Base-by-base conservation (phyloP, 2,797 vertebrate genomes). In the Schizothorax lantsangensis region DNA sequence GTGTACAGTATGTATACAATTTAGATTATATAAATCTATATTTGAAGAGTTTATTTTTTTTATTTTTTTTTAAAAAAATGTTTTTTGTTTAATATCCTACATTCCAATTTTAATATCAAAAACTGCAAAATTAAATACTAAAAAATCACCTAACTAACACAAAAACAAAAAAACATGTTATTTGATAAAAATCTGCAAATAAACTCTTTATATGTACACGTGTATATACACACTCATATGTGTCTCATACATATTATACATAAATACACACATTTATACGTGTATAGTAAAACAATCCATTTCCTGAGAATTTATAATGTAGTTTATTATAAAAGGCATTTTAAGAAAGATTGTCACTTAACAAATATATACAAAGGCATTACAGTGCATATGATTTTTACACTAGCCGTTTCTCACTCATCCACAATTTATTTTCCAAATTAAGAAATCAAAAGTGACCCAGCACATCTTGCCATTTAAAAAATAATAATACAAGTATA, bases 391-490 rank as follows among this genome's bases (percentile, higher is more conserved):
- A 62, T 82, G 88, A 59, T 66, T 92, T 92, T 92, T 52, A 74
- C 40, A 84, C 57, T 2, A 38, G 36, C 26, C 17, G 5, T 57
- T 57, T 72, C 26, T 83, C 9, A 90, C 26, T 23, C 91, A 85
- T 15, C 88, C 84, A 88, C 89, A 80, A 79, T 75, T 49, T 86
- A 47, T 91, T 88, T 79, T 92, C 73, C 88, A 94, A 94, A 92
- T 91, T 94, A 89, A 80, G 90, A 92, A 90, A 92, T 90, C 2
- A 91, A 91, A 91, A 90, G 90, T 92, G 92, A 92, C 93, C 93
- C 94, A 95, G 91, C 91, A 95, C 94, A 93, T 93, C 92, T 92
- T 94, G 93, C 93, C 94, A 93, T 93, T 95, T 96, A 92, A 96
- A 62, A 59, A 59, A 59, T 2, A 92, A 94, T 91, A 92, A 86